Evolutionary conservation across 2,113 vertebrate species (phyloP), one percentile per base, ranked within the genome.

Genomic region (Shinisaurus crocodilurus): DNA sequence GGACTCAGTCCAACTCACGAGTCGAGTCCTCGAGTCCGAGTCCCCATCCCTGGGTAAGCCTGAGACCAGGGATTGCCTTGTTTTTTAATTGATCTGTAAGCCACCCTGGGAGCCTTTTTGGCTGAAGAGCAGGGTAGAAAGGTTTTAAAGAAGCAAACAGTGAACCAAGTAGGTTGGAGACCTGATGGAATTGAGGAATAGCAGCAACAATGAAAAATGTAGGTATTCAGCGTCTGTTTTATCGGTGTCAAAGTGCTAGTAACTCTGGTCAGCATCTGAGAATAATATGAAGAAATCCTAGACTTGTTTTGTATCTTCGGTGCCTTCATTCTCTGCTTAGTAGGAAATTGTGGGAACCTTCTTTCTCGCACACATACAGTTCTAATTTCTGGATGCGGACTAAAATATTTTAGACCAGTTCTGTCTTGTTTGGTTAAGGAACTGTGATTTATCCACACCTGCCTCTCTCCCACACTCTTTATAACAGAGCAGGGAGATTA

Each of bases 111-210:
- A n/a, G n/a, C n/a, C n/a, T n/a, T n/a, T n/a, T n/a, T n/a, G n/a
- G n/a, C n/a, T n/a, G n/a, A n/a, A n/a, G n/a, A n/a, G n/a, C n/a
- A n/a, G n/a, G n/a, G n/a, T n/a, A n/a, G n/a, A n/a, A n/a, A n/a
- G n/a, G n/a, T n/a, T n/a, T n/a, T n/a, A n/a, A n/a, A n/a, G n/a
- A n/a, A n/a, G n/a, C n/a, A n/a, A n/a, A n/a, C n/a, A 95, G 94
- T 96, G 92, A 95, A 94, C 92, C 96, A 83, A 79, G 75, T 92
- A 82, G 89, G 95, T 93, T 89, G 45, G 54, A 88, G 43, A 95
- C 91, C 89, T 91, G 91, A 60, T 94, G 91, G 94, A 96, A 92
- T 94, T 93, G 94, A 95, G 77, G 65, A 92, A 89, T 88, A 92
- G 85, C n/a, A n/a, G n/a, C n/a, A n/a, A n/a, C n/a, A n/a, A n/a